phyloP scores from a whole-genome alignment of 1,140 invertebrate genomes.

The Zophobas atratus region DNA sequence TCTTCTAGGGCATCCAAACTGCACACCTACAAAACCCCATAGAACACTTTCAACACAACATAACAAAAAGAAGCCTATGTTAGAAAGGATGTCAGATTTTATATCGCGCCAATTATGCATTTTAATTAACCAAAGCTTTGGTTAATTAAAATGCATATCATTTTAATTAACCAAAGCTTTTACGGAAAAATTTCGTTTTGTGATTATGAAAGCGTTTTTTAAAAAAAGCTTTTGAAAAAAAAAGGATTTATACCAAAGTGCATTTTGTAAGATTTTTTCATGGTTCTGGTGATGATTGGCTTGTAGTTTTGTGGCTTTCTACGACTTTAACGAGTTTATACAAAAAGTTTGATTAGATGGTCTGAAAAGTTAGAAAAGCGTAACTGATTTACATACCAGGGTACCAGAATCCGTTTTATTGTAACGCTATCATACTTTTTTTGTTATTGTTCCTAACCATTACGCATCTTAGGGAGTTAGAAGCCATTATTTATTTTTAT shows the following conservation, averaged over 20 bases:
- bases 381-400: background rate
- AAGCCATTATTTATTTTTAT: conserved; percentile 38
- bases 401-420: background rate
- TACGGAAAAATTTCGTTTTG: conserved; percentile 16
- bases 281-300: background rate
- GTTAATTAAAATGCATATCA: conserved; percentile 15
- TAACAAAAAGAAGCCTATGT: conserved; percentile 19
- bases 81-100: conserved; percentile 24
- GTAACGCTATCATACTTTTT: background rate
- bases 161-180: conserved; percentile 37
- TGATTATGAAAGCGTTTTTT: conserved; percentile 18
- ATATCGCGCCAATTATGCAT: conserved; percentile 15
- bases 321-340: background rate
- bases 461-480: conserved; percentile 28
- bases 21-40: conserved; percentile 71
- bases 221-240: conserved; percentile 13
- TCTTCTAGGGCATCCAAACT: conserved; percentile 76
- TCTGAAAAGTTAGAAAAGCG: background rate
- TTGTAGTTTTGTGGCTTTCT: conserved; percentile 4
- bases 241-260: conserved; percentile 39
- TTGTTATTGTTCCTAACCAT: conserved; percentile 44
- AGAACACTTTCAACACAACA: conserved; percentile 2
- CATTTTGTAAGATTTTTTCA: conserved; percentile 13
- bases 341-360: background rate
- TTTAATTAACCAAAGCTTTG: background rate